These are phyloP conservation scores for Heliconius hortense DNA, from an alignment of 2,888 invertebrate species.

Conservation along the genomic window DNA sequence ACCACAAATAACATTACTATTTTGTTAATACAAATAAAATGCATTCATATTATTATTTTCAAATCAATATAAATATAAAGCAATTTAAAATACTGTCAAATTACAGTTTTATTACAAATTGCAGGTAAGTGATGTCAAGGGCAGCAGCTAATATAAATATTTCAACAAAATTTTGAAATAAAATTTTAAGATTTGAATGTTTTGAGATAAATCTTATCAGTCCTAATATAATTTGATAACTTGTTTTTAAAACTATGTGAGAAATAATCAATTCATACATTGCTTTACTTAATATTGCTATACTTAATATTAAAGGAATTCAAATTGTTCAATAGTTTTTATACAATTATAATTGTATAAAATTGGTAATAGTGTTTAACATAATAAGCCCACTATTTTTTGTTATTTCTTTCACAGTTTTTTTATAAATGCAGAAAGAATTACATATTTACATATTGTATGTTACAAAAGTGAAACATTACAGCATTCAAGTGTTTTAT, in stretches of 20 bases:
- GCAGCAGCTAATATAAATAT: slow-evolving; percentile 13
- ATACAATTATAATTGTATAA: slow-evolving; percentile 1
- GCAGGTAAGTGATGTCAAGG: slow-evolving; percentile 9
- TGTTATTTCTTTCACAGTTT: not conserved
- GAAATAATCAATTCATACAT: slow-evolving; percentile 6
- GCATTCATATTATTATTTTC: not conserved
- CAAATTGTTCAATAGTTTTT: not conserved
- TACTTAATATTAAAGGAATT: too few relatives aligned
- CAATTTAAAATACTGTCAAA: not conserved
- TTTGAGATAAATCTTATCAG: slow-evolving; percentile 17
- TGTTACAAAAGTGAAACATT: not conserved
- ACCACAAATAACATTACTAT: too few relatives aligned
- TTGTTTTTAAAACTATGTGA: slow-evolving; percentile 12
- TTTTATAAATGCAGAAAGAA: not conserved
- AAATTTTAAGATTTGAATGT: slow-evolving; percentile 10
- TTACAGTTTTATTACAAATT: slow-evolving; percentile 9
- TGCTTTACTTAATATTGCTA: too few relatives aligned
- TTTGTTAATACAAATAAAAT: not conserved
- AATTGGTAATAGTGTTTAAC: not conserved
- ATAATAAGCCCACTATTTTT: not conserved
- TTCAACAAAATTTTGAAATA: slow-evolving; percentile 9
- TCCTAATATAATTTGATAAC: slow-evolving; percentile 15
- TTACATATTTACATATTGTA: not conserved
- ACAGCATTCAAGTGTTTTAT: too few relatives aligned
- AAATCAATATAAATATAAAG: not conserved